Evolutionary conservation across 2,888 invertebrate genomes (phyloP).

Genomic region (Zootermopsis nevadensis): DNA sequence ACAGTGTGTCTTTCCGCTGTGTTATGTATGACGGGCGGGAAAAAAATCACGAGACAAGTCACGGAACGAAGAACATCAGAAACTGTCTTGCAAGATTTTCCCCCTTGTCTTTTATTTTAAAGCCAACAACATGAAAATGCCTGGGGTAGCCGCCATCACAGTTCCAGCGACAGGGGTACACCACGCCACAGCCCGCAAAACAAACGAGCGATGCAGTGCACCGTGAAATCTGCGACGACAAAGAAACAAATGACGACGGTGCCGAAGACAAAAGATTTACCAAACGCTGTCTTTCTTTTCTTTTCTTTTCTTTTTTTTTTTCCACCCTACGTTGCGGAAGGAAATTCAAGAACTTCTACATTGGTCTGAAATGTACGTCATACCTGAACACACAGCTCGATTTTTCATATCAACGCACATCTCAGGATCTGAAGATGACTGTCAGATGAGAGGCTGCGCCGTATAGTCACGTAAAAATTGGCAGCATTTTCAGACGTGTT

Average conservation of each 20-base stretch:
- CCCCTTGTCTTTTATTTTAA: slow-evolving; percentile 40
- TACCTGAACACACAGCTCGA: too few relatives aligned
- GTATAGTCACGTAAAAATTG: too few relatives aligned
- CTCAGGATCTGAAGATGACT: too few relatives aligned
- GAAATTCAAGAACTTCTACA: slow-evolving; percentile 27
- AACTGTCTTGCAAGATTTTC: slow-evolving; percentile 41
- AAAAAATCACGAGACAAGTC: slow-evolving; percentile 26
- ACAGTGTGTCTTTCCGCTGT: slow-evolving; percentile 15
- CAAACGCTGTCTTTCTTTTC: neutral
- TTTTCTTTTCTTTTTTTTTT: neutral
- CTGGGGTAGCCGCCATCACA: slow-evolving; percentile 33
- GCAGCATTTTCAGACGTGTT: too few relatives aligned
- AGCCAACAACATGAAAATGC: slow-evolving; percentile 32
- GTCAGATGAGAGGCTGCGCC: too few relatives aligned
- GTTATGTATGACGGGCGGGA: neutral
- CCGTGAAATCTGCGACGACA: slow-evolving; percentile 43
- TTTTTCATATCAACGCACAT: too few relatives aligned
- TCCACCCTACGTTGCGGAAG: neutral
- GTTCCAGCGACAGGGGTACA: slow-evolving; percentile 33
- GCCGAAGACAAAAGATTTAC: slow-evolving; percentile 39
- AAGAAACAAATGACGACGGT: slow-evolving; percentile 37
- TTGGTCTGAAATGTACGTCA: neutral
- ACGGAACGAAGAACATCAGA: slow-evolving; percentile 35
- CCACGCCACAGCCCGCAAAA: slow-evolving; percentile 37
- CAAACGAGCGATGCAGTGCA: slow-evolving; percentile 32